Conservation (phyloP, 2,888 invertebrate species). For the Lepetodrilus schrolli region DNA sequence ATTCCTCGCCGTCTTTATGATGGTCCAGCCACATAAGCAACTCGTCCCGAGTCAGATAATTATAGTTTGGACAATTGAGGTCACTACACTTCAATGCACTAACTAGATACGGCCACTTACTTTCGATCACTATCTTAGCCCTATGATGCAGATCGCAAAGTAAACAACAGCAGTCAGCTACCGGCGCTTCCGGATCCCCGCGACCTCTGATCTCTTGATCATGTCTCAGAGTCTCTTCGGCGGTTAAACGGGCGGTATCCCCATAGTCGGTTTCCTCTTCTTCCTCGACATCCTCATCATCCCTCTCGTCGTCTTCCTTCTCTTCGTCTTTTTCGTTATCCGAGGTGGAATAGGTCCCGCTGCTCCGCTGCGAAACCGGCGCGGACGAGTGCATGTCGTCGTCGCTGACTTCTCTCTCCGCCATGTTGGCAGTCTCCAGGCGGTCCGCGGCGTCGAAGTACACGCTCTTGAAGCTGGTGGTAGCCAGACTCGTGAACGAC, state of each 20-base stretch:
- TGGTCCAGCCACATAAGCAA: background rate
- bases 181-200: background rate
- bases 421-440: background rate
- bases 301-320: background rate
- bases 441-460: background rate
- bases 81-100: slow-evolving; percentile 16
- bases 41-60: background rate
- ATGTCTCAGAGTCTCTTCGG: background rate
- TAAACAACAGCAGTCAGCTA: background rate
- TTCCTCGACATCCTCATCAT: background rate
- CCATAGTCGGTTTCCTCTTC: too few species aligned
- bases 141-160: background rate
- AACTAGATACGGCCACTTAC: background rate
- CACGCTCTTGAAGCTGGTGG: background rate
- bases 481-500: background rate
- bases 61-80: slow-evolving; percentile 1
- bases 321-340: background rate
- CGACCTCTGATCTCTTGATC: background rate
- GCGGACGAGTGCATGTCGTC: background rate
- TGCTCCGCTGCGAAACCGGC: background rate
- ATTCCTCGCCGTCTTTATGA: background rate
- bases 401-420: background rate
- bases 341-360: background rate
- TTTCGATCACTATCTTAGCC: background rate
- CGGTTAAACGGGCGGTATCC: background rate